Conservation (phyloP, 1,140 invertebrate genomes). For the Oryzaephilus surinamensis region DNA sequence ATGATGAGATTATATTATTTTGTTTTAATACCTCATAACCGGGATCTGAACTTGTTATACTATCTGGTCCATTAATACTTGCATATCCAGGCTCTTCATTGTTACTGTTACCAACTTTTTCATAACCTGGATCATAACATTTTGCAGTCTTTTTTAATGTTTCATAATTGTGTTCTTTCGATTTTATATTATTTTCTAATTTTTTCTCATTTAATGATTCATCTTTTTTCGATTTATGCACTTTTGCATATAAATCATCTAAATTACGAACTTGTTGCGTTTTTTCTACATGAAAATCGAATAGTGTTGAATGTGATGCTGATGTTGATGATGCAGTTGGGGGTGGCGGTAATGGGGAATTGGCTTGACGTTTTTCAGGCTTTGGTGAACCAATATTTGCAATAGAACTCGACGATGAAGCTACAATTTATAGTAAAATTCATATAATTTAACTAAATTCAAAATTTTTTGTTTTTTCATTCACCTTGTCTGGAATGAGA, state of each 20-base stretch:
- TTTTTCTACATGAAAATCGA: slow-evolving; percentile 16
- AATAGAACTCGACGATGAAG: slow-evolving; percentile 67
- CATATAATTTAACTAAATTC: not conserved
- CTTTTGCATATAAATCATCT: slow-evolving; percentile 83
- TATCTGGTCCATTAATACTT: slow-evolving; percentile 42
- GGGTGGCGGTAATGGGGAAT: slow-evolving; percentile 68
- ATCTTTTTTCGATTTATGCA: slow-evolving; percentile 47
- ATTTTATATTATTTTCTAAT: slow-evolving; percentile 5
- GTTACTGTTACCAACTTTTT: slow-evolving; percentile 47
- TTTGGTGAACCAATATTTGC: slow-evolving; percentile 67
- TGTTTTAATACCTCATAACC: slow-evolving; percentile 46
- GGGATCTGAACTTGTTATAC: slow-evolving; percentile 46
- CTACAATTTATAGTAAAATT: slow-evolving; percentile 37
- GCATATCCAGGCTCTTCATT: slow-evolving; percentile 36
- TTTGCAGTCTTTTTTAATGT: slow-evolving; percentile 37
- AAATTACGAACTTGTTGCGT: slow-evolving; percentile 39
- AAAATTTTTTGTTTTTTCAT: slow-evolving; percentile 2
- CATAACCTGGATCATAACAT: slow-evolving; percentile 51
- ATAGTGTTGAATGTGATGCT: slow-evolving; percentile 2
- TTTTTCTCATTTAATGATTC: slow-evolving; percentile 17
- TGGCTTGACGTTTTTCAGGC: slow-evolving; percentile 76
- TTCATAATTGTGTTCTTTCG: slow-evolving; percentile 30
- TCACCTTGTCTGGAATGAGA: slow-evolving; percentile 54
- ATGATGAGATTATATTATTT: too few species aligned
- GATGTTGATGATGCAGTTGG: slow-evolving; percentile 1